phyloP scores from a whole-genome alignment of 1,140 invertebrate genomes.

The Halotydeus destructor region DNA sequence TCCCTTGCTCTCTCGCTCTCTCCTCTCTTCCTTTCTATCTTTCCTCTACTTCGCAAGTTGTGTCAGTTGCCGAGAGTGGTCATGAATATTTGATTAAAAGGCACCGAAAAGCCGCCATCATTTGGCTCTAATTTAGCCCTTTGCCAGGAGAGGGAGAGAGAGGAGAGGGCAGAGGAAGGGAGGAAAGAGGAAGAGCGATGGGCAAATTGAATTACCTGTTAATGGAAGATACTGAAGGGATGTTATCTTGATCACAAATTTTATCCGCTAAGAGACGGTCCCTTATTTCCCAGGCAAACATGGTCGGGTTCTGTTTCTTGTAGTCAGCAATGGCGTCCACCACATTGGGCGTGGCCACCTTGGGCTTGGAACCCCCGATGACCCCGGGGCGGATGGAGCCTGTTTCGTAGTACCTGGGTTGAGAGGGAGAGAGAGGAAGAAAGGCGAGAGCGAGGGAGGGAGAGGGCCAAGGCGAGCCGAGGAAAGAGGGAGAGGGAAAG shows the following conservation, averaged over 20 bases:
- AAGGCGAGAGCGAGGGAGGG: no score
- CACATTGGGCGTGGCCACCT: conserved; percentile 93
- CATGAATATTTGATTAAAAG: no score
- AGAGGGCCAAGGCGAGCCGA: background rate
- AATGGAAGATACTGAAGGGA: conserved; percentile 94
- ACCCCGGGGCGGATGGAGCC: conserved; percentile 96
- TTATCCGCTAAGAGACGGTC: conserved; percentile 86
- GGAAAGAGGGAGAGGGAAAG: background rate
- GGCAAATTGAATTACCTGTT: conserved; percentile 94
- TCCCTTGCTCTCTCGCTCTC: no score
- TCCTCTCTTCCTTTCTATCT: no score
- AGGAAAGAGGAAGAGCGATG: no score
- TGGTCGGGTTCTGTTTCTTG: conserved; percentile 95
- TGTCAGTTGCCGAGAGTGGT: no score
- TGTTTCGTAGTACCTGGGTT: conserved; percentile 82
- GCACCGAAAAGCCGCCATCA: no score
- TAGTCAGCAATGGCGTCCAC: conserved; percentile 96
- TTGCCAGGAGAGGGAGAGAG: no score
- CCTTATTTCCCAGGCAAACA: conserved; percentile 99
- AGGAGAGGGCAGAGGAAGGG: no score
- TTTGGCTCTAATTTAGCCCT: no score
- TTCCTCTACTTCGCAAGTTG: no score
- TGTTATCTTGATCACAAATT: conserved; percentile 94
- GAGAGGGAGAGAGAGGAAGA: conserved; percentile 10
- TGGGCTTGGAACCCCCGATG: conserved; percentile 96